A percentile compares a stretch with the other conserved stretches of the same genome.
Evolutionary conservation across 2,797 vertebrate genomes (phyloP).

Genomic region (Labroides dimidiatus): DNA sequence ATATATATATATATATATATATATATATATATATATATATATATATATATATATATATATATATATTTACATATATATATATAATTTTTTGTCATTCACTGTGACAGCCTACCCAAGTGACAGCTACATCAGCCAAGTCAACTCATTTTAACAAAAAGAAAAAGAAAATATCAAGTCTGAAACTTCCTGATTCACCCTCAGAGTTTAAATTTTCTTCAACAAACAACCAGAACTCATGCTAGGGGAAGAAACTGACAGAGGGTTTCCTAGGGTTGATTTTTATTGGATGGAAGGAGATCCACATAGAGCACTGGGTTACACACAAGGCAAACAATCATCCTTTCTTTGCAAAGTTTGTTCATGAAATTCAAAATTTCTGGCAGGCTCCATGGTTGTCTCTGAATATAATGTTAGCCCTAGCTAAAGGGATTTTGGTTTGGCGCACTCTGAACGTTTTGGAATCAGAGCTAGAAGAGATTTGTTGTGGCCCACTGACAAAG

Average conservation of each 20-base stretch:
- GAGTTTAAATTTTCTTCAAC: slow-evolving; percentile 11
- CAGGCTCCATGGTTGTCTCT: slow-evolving; percentile 40
- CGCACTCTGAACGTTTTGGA: slow-evolving; percentile 8
- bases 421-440: not conserved
- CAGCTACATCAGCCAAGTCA: slow-evolving; percentile 31
- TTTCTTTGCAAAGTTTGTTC: not conserved
- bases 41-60: too few relatives aligned
- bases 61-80: too few relatives aligned
- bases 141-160: slow-evolving; percentile 13
- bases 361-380: slow-evolving; percentile 9
- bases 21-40: too few relatives aligned
- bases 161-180: slow-evolving; percentile 16
- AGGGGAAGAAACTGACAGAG: not conserved
- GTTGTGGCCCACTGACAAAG: slow-evolving; percentile 4
- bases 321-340: not conserved
- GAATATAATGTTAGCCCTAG: slow-evolving; percentile 14
- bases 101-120: not conserved
- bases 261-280: slow-evolving; percentile 1
- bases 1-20: too few relatives aligned
- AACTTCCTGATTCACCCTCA: slow-evolving; percentile 16
- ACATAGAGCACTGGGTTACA: slow-evolving; percentile 3
- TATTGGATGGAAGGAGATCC: not conserved
- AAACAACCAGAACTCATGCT: not conserved
- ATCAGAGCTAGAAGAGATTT: slow-evolving; percentile 17
- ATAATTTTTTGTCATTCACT: too few relatives aligned